Conservation (phyloP, 37 sponge, comb jelly and placozoan genomes). For the Diacarnus erythraeanus region DNA sequence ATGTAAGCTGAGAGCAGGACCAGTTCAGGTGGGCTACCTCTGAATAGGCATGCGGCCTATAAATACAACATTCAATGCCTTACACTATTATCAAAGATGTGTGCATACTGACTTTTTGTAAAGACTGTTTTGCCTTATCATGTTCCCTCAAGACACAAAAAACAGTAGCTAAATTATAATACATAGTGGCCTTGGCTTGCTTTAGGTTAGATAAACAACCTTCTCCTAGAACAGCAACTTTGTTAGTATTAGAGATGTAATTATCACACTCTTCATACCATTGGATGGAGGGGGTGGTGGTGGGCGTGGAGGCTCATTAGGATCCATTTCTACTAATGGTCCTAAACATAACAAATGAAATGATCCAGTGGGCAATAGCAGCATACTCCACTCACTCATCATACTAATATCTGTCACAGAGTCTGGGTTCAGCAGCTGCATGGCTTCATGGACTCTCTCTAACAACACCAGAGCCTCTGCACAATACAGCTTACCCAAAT, state of each 20-base stretch:
- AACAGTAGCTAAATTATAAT: slow-evolving; percentile 66
- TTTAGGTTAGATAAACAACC: slow-evolving; percentile 5
- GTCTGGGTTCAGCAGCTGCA: slow-evolving; percentile 64
- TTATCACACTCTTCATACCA: no score
- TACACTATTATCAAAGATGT: neutral
- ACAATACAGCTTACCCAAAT: slow-evolving; percentile 58
- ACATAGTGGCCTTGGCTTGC: slow-evolving; percentile 56
- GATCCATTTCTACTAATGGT: no score
- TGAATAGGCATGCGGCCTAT: slow-evolving; percentile 45
- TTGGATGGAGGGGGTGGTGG: neutral
- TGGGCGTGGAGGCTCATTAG: no score
- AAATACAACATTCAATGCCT: neutral
- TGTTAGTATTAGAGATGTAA: no score
- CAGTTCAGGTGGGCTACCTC: slow-evolving; percentile 53
- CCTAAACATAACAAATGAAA: no score
- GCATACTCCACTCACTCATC: neutral
- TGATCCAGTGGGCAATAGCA: no score
- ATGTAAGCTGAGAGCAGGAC: slow-evolving; percentile 87
- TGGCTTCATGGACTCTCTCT: slow-evolving; percentile 65
- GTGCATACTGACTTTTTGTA: slow-evolving; percentile 43
- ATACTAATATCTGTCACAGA: slow-evolving; percentile 30
- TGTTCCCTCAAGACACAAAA: slow-evolving; percentile 64
- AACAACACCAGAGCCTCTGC: slow-evolving; percentile 76
- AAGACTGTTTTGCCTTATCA: slow-evolving; percentile 75
- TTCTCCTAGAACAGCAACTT: no score